Conservation (phyloP, 2,888 invertebrate genomes). For the Ypsolopha scabrella region DNA sequence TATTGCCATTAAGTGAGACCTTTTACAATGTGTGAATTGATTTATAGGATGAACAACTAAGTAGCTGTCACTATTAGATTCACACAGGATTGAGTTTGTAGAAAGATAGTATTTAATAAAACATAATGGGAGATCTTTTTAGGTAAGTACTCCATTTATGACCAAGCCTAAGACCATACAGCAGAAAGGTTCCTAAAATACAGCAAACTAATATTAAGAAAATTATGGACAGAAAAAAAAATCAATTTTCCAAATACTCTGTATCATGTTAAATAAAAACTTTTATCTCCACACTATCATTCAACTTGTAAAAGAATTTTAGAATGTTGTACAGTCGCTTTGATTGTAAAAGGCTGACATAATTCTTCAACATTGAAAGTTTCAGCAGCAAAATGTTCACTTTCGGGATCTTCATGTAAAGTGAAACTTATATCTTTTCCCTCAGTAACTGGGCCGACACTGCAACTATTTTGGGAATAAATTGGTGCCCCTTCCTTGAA, state of each 20-base stretch:
- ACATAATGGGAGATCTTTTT: too few species aligned
- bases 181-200: too few species aligned
- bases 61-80: too few species aligned
- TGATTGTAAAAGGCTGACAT: constrained; percentile 50
- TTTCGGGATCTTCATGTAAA: constrained; percentile 46
- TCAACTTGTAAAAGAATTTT: constrained; percentile 50
- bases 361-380: constrained; percentile 52
- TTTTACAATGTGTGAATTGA: too few species aligned
- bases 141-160: too few species aligned
- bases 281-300: constrained; percentile 12
- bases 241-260: not conserved
- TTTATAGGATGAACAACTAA: too few species aligned
- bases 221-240: not conserved
- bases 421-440: constrained; percentile 48
- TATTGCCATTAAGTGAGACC: too few species aligned
- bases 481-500: constrained; percentile 56
- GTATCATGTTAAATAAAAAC: not conserved
- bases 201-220: too few species aligned
- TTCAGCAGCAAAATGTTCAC: constrained; percentile 48
- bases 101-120: too few species aligned
- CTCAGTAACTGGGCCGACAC: constrained; percentile 36
- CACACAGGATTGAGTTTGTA: too few species aligned
- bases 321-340: constrained; percentile 51
- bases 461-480: constrained; percentile 45
- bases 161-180: too few species aligned